Base-by-base conservation (phyloP, 2,888 invertebrate species). In the Hirtodrosophila trivittata region DNA sequence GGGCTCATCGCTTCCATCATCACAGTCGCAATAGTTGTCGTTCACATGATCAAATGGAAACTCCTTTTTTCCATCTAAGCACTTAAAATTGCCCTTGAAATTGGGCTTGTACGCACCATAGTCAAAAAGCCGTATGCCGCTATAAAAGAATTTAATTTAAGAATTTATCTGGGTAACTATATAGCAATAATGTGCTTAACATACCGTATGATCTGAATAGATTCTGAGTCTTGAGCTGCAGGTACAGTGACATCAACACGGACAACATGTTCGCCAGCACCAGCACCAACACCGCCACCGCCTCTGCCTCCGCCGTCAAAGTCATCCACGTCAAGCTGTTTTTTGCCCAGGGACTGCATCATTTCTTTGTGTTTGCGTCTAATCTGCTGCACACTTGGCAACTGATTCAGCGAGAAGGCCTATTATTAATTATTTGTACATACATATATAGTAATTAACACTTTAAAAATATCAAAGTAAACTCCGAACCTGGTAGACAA, bases 21-120 rank as follows among this genome's bases (percentile, higher is more conserved):
- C 88, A 91, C 97, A 97, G 89, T 97, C 97, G 92, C 97, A 97
- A 87, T 94, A 97, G 89, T 97, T 94, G 90, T 97, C 97, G 88
- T 97, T 97, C 1, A 97, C 91, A 74, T 92, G 91, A 6, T 90
- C 78, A 86, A 92, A 93, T 1, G 92, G 89, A 46, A 94, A 92
- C 66, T 91, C 90, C 52, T 89, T 87, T 57, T 89, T 90, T 8
- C 90, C 90, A 49, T 86, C 82, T 46, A 92, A 86, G 50, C 93
- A 93, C 37, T 88, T 87, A 63, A 92, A 92, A 39, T 90, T 91
- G 0, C 91, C 91, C 3, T 87, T 81, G 6, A 82, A 87, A 63
- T 92, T 91, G 1, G 92, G 91, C 54, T 89, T 89, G 56, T 92
- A 92, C 2, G 89, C 88, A 38, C 89, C 88, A 55, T 90, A 90